These are phyloP conservation scores for Andrena marginata DNA, from an alignment of 2,888 invertebrate species.

Conservation along the genomic window DNA sequence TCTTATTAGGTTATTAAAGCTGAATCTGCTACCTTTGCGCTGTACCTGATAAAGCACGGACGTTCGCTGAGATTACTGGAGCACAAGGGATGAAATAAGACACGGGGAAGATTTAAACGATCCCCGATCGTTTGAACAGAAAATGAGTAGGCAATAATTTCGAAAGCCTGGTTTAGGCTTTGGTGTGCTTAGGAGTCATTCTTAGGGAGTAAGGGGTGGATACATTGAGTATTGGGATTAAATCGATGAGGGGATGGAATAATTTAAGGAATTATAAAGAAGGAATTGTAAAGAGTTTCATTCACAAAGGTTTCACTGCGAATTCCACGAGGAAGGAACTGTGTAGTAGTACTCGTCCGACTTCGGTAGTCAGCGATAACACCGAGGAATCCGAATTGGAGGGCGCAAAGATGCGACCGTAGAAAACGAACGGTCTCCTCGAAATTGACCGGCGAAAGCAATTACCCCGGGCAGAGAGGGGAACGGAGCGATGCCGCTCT, in stretches of 20 bases:
- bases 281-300: too few relatives aligned
- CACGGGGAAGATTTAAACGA: slow-evolving; percentile 8
- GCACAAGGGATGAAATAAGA: slow-evolving; percentile 28
- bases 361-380: background rate
- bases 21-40: slow-evolving; percentile 49
- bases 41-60: slow-evolving; percentile 18
- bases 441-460: slow-evolving; percentile 13
- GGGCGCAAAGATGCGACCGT: slow-evolving; percentile 5
- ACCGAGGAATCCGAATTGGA: background rate
- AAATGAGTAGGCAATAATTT: slow-evolving; percentile 3
- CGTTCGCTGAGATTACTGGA: slow-evolving; percentile 19
- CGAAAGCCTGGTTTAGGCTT: too few relatives aligned
- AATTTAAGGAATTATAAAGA: too few relatives aligned
- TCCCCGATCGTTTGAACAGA: background rate
- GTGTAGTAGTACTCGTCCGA: background rate
- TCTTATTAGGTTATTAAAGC: slow-evolving; percentile 56
- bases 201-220: too few relatives aligned
- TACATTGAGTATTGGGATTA: too few relatives aligned
- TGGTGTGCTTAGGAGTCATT: too few relatives aligned
- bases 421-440: background rate
- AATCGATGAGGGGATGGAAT: too few relatives aligned
- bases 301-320: too few relatives aligned
- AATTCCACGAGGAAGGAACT: background rate
- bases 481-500: slow-evolving; percentile 7
- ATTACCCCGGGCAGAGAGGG: background rate